Conservation (phyloP, 1,140 invertebrate species). For the Bombus vancouverensis region DNA sequence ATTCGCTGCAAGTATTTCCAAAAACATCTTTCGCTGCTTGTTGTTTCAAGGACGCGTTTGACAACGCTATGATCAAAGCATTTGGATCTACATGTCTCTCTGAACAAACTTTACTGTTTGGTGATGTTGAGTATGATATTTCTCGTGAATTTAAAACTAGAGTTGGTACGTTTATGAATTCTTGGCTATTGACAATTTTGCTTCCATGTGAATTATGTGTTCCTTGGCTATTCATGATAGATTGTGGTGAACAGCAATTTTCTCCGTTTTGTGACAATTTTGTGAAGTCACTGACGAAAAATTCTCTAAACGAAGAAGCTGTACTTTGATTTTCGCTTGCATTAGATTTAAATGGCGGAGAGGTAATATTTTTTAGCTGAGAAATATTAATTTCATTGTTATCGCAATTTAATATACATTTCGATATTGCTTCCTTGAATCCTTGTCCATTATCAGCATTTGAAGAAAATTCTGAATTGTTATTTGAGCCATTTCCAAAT, state of each 20-base stretch:
- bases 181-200: not conserved
- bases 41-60: conserved; percentile 49
- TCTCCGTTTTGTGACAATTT: not conserved
- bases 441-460: not conserved
- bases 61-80: conserved; percentile 58
- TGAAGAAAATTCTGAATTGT: not conserved
- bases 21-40: not conserved
- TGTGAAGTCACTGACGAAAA: not conserved
- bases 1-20: not conserved
- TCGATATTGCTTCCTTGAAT: not conserved
- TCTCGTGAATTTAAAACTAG: conserved; percentile 60
- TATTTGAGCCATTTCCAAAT: not conserved
- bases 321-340: not conserved
- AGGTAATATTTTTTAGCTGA: not conserved
- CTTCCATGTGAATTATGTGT: too few relatives aligned
- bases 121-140: conserved; percentile 51
- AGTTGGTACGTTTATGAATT: conserved; percentile 44
- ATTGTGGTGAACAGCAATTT: not conserved
- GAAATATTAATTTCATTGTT: not conserved
- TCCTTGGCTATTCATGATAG: not conserved
- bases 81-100: conserved; percentile 45
- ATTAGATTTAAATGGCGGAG: too few relatives aligned
- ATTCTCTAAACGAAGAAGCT: not conserved
- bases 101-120: conserved; percentile 19
- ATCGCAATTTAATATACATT: not conserved